Evolutionary conservation across 2,113 vertebrate species (phyloP).

Genomic region (Hippocampus mohnikei): DNA sequence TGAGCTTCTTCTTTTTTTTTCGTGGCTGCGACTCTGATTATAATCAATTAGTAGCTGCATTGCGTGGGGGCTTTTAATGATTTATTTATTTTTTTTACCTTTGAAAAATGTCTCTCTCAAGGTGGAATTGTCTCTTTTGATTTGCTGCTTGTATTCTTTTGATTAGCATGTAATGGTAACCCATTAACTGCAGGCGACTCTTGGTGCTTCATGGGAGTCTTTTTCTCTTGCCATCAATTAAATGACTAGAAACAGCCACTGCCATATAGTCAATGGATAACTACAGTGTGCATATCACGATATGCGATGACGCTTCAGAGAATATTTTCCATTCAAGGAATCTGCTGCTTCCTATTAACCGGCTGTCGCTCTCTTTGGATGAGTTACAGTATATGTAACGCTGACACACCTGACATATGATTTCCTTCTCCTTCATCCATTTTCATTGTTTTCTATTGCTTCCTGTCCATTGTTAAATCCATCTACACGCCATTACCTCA

Average conservation of each 20-base stretch:
- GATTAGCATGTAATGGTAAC: slow-evolving; percentile 57
- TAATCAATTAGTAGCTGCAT: slow-evolving; percentile 56
- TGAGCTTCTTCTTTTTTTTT: slow-evolving; percentile 13
- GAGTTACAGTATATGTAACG: not conserved
- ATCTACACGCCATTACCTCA: not conserved
- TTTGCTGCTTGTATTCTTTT: slow-evolving; percentile 36
- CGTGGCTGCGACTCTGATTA: slow-evolving; percentile 29
- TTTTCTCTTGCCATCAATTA: slow-evolving; percentile 14
- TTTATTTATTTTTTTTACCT: slow-evolving; percentile 32
- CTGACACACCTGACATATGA: slow-evolving; percentile 7
- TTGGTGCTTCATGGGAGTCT: slow-evolving; percentile 6
- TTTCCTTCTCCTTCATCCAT: not conserved
- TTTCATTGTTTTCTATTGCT: not conserved
- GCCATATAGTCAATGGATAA: not conserved
- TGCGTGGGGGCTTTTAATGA: slow-evolving; percentile 21
- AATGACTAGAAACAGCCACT: not conserved
- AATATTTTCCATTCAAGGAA: not conserved
- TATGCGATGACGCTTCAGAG: not conserved
- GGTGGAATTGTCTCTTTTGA: slow-evolving; percentile 15
- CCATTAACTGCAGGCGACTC: slow-evolving; percentile 45
- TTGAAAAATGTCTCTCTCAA: slow-evolving; percentile 26
- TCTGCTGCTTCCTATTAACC: slow-evolving; percentile 7
- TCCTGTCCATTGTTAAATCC: not conserved
- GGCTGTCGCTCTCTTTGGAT: not conserved
- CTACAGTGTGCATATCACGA: not conserved